Base-by-base conservation (phyloP, 2,113 vertebrate genomes). In the Malaclemys terrapin region DNA sequence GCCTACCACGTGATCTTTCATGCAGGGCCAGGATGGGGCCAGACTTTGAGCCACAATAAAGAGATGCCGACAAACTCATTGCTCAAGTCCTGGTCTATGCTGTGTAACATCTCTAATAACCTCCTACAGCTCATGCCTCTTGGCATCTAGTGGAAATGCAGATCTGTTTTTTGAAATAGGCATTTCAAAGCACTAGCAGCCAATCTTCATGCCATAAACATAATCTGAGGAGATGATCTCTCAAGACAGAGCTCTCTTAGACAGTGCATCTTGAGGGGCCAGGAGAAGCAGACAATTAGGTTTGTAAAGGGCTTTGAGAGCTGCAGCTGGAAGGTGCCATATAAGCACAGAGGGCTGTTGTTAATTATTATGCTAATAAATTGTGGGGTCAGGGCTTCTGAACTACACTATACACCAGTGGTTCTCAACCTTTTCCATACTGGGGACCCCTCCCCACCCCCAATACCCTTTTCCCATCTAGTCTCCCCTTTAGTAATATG, bases 281-380 rank as follows among this genome's bases (percentile, higher is more conserved):
- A 38, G 65, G 65, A 72, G n/a, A 72, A 72, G 35, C 80, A 59
- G 89, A 88, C 79, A 31, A 91, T 69, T 16, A 9, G 82, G 80
- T 87, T 80, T 56, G 49, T 24, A 72, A 96, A 90, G 89, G 14
- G 13, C 84, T 62, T 45, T 0, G 54, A 89, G 90, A 10, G n/a
- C 42, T 65, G 50, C 11, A 1, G 91, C 50, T 80, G 59, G 91
- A 95, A 92, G 93, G 84, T 95, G 81, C 87, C 81, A 3, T 10
- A 3, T 10, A 88, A 80, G 81, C 91, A 35, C 84, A 82, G 94
- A 69, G 31, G 87, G 88, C 94, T 96, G 96, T 25, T 96, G 91
- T 91, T 93, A 91, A 94, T 97, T 94, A 96, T 80, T 56, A 4
- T 80, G 54, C 80, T 52, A 16, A 94, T 94, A 52, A 2, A 69